A percentile compares a stretch with the other conserved stretches of the same genome.
Conservation (phyloP, 2,113 vertebrate species). For the Nestor notabilis region DNA sequence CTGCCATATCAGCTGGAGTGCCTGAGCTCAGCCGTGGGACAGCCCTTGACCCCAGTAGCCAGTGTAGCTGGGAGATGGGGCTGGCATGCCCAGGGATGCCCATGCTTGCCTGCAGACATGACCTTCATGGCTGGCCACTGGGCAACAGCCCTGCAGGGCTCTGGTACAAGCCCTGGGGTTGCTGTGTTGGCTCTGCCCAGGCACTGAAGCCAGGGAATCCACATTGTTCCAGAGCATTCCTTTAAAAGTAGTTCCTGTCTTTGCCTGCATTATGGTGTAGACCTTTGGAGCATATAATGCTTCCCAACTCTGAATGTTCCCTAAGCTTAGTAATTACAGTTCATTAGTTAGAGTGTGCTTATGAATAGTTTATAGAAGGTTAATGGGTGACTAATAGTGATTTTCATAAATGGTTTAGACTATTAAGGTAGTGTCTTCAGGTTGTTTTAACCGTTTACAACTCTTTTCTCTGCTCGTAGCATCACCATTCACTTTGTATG, state of each 20-base stretch:
- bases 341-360: slow-evolving; percentile 21
- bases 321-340: slow-evolving; percentile 17
- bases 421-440: not conserved
- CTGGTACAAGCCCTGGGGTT: not conserved
- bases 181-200: not conserved
- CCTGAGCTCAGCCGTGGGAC: not conserved
- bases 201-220: not conserved
- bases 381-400: slow-evolving; percentile 40
- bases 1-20: not conserved
- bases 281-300: not conserved
- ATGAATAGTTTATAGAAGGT: slow-evolving; percentile 59
- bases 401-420: slow-evolving; percentile 35
- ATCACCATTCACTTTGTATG: not conserved
- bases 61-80: not conserved
- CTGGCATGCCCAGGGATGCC: not conserved
- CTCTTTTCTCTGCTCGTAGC: not conserved
- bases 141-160: not conserved
- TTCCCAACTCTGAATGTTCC: not conserved
- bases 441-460: slow-evolving; percentile 27
- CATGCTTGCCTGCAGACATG: accelerated
- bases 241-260: not conserved
- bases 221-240: not conserved
- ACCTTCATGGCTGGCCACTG: not conserved
- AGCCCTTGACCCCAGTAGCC: not conserved
- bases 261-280: not conserved